Evolutionary conservation across 2,797 vertebrate species (phyloP).

Genomic region (Manis pentadactyla): DNA sequence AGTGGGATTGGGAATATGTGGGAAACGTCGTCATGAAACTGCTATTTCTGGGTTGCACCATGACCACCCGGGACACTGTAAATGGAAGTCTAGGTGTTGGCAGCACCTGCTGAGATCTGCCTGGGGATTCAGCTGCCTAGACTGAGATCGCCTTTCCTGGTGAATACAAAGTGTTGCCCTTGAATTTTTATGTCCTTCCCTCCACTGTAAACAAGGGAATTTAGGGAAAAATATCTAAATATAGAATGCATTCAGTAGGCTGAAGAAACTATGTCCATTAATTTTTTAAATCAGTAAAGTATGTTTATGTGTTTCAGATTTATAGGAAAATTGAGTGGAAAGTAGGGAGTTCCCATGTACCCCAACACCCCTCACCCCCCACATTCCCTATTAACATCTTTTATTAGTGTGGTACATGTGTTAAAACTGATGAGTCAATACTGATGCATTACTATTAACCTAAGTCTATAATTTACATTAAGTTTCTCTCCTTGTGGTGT

Average conservation of each 20-base stretch:
- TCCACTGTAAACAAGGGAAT: background rate
- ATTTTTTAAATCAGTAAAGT: background rate
- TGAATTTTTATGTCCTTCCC: background rate
- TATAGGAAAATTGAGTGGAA: background rate
- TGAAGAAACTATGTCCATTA: background rate
- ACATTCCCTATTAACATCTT: background rate
- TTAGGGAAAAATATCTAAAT: background rate
- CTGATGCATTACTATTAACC: background rate
- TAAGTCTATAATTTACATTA: background rate
- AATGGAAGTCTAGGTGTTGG: background rate
- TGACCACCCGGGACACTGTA: background rate
- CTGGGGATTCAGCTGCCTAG: background rate
- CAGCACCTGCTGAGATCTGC: background rate
- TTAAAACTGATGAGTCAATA: background rate
- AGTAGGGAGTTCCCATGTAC: background rate
- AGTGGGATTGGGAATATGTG: conserved; percentile 1
- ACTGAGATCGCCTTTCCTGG: background rate
- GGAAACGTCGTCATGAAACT: conserved; percentile 47
- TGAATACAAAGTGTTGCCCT: conserved; percentile 8
- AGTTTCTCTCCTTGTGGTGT: background rate
- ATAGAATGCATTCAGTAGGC: background rate
- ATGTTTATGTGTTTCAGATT: background rate
- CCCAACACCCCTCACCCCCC: accelerated
- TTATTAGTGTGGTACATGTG: background rate
- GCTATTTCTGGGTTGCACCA: background rate